phyloP scores from a whole-genome alignment of 2,888 invertebrate species.

The Venustoraphidia nigricollis region DNA sequence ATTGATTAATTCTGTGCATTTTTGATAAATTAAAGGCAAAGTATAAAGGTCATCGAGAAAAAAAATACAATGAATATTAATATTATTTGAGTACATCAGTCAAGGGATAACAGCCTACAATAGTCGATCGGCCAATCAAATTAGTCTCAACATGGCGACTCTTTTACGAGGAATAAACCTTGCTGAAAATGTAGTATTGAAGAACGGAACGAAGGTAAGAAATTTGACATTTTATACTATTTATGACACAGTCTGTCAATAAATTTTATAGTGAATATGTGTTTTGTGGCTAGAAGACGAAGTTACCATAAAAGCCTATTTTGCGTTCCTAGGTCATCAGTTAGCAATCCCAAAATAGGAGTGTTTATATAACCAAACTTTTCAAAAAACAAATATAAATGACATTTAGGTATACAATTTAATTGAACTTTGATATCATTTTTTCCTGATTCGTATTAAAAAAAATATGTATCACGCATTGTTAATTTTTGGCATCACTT shows the following conservation, averaged over 20 bases:
- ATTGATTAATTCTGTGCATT: no score
- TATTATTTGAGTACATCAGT: no score
- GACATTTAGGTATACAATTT: neutral
- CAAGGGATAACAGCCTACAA: no score
- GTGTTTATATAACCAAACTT: neutral
- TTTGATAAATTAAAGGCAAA: no score
- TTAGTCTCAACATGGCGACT: conserved; percentile 44
- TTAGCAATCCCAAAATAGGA: conserved; percentile 6
- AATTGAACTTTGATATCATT: neutral
- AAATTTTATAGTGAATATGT: no score
- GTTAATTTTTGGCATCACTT: no score
- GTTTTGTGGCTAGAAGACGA: no score
- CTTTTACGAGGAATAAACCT: conserved; percentile 57
- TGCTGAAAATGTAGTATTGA: conserved; percentile 50
- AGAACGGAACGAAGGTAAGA: conserved; percentile 58
- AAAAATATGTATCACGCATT: no score
- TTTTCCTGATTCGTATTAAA: neutral
- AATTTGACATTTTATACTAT: conserved; percentile 5
- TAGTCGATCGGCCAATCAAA: no score
- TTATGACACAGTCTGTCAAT: conserved; percentile 2
- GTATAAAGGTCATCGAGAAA: no score
- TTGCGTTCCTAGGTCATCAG: conserved; percentile 11
- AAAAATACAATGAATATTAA: no score
- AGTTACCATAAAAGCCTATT: no score
- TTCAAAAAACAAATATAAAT: neutral